Evolutionary conservation across 1,140 invertebrate species (phyloP).

Genomic region (Trichonephila inaurata): DNA sequence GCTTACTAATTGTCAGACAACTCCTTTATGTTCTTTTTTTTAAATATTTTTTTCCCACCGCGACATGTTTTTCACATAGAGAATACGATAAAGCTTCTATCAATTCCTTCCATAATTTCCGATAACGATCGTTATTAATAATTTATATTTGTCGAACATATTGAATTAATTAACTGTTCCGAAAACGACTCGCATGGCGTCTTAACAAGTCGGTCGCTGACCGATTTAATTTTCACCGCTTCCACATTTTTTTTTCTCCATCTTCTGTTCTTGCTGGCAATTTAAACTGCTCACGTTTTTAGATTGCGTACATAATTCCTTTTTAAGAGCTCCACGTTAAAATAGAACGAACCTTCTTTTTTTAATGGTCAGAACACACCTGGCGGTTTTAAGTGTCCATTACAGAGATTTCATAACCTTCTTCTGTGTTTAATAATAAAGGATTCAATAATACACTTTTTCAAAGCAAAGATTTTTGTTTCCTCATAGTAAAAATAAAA

Average conservation of each 20-base stretch:
- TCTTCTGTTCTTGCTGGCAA: not conserved
- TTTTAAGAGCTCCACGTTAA: not conserved
- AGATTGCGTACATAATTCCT: not conserved
- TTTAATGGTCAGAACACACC: not conserved
- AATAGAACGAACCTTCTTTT: not conserved
- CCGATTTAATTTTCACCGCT: not conserved
- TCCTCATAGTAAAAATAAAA: too few relatives aligned
- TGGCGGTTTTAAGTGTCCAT: not conserved
- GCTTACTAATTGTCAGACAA: not conserved
- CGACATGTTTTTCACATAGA: not conserved
- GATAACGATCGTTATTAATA: constrained; percentile 1
- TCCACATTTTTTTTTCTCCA: not conserved
- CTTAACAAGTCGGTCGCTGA: not conserved
- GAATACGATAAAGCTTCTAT: not conserved
- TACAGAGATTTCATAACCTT: not conserved
- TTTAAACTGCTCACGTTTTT: not conserved
- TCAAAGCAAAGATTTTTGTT: too few relatives aligned
- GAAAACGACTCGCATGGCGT: not conserved
- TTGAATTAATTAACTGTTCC: not conserved
- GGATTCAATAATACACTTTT: not conserved
- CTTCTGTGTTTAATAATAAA: not conserved
- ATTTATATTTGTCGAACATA: not conserved
- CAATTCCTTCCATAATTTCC: not conserved
- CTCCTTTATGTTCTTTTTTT: not conserved
- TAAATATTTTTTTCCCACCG: not conserved